These are phyloP conservation scores for Drosophila baimaii DNA, from an alignment of 1,140 invertebrate species.

Conservation along the genomic window DNA sequence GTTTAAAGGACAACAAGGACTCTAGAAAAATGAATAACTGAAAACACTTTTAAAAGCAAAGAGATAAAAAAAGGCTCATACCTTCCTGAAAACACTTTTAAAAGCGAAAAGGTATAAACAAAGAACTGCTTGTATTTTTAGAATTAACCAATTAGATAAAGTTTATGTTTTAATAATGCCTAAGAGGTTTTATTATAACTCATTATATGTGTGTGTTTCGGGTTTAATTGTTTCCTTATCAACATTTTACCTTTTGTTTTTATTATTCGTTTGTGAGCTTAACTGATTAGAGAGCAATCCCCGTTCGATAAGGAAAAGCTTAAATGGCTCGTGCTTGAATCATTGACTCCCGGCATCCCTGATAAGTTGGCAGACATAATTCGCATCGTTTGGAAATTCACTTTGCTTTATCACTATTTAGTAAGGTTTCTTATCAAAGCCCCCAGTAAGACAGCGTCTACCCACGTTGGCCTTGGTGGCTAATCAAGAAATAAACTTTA, in stretches of 20 bases:
- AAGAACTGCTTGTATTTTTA: background rate
- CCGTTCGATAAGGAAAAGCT: slow-evolving; percentile 6
- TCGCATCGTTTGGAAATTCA: background rate
- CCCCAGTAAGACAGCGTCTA: background rate
- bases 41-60: too few species aligned
- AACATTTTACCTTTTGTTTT: background rate
- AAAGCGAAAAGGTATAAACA: too few species aligned
- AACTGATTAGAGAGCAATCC: slow-evolving; percentile 12
- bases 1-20: background rate
- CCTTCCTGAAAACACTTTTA: too few species aligned
- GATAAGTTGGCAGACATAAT: slow-evolving; percentile 25
- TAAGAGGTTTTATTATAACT: background rate
- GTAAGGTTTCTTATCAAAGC: background rate
- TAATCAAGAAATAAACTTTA: background rate
- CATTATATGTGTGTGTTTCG: background rate
- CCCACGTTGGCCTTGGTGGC: background rate
- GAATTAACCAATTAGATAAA: background rate
- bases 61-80: background rate
- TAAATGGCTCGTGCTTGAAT: background rate
- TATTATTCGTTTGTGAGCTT: background rate
- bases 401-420: slow-evolving; percentile 2
- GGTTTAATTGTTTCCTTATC: background rate
- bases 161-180: slow-evolving; percentile 1
- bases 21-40: too few species aligned
- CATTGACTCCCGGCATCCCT: slow-evolving; percentile 13